Percentiles rank a stretch among this genome's conserved stretches.
Evolutionary conservation across 2,113 vertebrate genomes (phyloP).

Genomic region (Lepus americanus): DNA sequence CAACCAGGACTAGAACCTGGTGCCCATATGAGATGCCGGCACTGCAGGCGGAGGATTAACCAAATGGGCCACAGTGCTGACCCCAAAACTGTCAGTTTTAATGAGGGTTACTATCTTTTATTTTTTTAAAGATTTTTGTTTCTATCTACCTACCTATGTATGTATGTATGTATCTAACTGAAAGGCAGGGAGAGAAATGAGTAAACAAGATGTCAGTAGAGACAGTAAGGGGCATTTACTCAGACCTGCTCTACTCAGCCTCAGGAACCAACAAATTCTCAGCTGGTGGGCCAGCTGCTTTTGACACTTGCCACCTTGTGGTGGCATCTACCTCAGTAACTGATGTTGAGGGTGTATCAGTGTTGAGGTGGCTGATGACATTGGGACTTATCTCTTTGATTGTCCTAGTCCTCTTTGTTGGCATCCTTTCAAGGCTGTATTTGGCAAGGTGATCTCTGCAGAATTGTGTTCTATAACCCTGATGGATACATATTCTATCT

Average conservation of each 20-base stretch:
- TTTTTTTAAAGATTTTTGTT: too few species aligned
- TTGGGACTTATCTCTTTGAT: too few species aligned
- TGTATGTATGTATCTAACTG: too few species aligned
- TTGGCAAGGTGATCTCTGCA: neutral
- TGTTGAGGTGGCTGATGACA: neutral
- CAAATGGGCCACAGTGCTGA: too few species aligned
- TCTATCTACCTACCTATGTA: too few species aligned
- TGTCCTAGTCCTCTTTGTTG: neutral
- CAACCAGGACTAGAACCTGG: too few species aligned
- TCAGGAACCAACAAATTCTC: neutral
- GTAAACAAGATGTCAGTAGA: neutral
- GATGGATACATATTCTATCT: neutral
- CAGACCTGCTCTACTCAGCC: neutral
- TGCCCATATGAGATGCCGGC: too few species aligned
- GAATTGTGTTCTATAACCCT: neutral
- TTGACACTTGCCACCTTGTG: slow-evolving; percentile 55
- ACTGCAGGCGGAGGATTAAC: too few species aligned
- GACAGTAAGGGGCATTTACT: neutral
- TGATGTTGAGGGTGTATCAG: neutral
- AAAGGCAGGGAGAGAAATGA: neutral
- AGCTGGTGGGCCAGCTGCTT: neutral
- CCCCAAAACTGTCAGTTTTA: too few species aligned
- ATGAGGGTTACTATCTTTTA: too few species aligned
- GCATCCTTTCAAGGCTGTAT: too few species aligned
- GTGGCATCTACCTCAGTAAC: slow-evolving; percentile 87